Percentiles rank a stretch among this genome's conserved stretches.
phyloP scores from a whole-genome alignment of 2,113 vertebrate genomes.

The Ranitomeya imitator region DNA sequence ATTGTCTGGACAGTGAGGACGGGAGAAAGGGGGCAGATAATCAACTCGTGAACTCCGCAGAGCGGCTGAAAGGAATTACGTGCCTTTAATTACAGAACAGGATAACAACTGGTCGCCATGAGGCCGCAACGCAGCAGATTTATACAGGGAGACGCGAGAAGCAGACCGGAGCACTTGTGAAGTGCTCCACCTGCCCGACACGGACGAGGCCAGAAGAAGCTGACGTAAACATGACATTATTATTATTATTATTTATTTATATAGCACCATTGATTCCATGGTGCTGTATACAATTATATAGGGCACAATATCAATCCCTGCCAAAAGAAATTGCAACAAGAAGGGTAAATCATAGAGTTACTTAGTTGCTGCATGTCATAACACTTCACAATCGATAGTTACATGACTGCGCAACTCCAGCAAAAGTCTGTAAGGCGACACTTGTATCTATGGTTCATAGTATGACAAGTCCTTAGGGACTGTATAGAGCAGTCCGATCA shows the following conservation, averaged over 20 bases:
- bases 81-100: conserved; percentile 65
- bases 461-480: too few relatives aligned
- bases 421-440: too few relatives aligned
- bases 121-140: not conserved
- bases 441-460: too few relatives aligned
- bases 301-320: not conserved
- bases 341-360: not conserved
- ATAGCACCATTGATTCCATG: too few relatives aligned
- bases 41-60: conserved; percentile 65
- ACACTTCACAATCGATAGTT: not conserved
- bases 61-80: conserved; percentile 61
- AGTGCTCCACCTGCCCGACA: not conserved
- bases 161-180: not conserved
- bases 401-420: not conserved
- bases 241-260: too few relatives aligned
- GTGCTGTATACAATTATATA: not conserved
- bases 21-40: conserved; percentile 61
- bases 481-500: too few relatives aligned
- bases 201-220: not conserved
- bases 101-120: not conserved
- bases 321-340: not conserved
- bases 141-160: not conserved
- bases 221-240: not conserved
- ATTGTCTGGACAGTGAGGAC: conserved; percentile 74
- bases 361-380: not conserved